A percentile compares a stretch with the other conserved stretches of the same genome.
Evolutionary conservation across 2,797 vertebrate genomes (phyloP).

Genomic region (Bradypodion pumilum): DNA sequence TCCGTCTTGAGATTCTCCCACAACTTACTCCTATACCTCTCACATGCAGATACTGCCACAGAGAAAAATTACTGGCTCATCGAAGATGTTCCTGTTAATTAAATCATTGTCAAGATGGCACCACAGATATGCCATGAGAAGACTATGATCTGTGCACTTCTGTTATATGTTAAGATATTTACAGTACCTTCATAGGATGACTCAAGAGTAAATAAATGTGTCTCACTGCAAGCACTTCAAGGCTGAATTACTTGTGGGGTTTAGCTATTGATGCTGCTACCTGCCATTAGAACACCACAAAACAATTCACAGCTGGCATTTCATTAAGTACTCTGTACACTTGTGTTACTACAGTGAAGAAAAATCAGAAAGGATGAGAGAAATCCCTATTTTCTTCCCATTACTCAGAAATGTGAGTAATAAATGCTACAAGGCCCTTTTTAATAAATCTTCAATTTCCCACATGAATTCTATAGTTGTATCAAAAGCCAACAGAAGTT

Average conservation of each 20-base stretch:
- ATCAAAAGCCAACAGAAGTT: not conserved
- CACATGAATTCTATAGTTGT: not conserved
- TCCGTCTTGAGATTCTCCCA: slow-evolving; percentile 4
- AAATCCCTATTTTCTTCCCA: not conserved
- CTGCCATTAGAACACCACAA: slow-evolving; percentile 21
- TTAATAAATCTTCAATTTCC: not conserved
- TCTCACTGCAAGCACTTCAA: not conserved
- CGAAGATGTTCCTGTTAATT: slow-evolving; percentile 33
- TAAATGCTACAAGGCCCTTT: not conserved
- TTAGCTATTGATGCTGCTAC: slow-evolving; percentile 10
- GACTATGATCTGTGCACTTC: slow-evolving; percentile 41
- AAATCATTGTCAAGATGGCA: slow-evolving; percentile 40
- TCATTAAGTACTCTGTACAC: not conserved
- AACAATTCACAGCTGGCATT: slow-evolving; percentile 6
- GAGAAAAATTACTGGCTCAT: slow-evolving; percentile 26
- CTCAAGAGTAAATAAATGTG: slow-evolving; percentile 42
- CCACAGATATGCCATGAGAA: slow-evolving; percentile 11
- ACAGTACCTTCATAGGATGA: slow-evolving; percentile 36
- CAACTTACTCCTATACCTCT: not conserved
- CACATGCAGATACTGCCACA: slow-evolving; percentile 7
- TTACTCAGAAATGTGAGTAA: too few species aligned
- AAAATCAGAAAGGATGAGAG: slow-evolving; percentile 4
- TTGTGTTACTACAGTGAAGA: not conserved
- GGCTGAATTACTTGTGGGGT: slow-evolving; percentile 31
- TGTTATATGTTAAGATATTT: slow-evolving; percentile 49